phyloP scores from a whole-genome alignment of 2,113 vertebrate species.

The Myotis lucifugus region DNA sequence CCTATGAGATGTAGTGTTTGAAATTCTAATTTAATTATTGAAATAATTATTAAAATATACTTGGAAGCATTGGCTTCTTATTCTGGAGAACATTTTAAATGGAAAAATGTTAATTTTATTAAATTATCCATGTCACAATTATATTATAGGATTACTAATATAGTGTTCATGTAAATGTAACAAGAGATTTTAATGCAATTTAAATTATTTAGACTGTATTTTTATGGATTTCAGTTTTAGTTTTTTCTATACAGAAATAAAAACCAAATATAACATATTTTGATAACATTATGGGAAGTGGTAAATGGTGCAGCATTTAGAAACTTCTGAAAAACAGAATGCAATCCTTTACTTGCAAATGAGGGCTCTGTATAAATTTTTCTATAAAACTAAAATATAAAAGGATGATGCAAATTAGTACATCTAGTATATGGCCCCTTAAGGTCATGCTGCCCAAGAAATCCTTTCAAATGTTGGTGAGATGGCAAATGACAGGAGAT shows the following conservation, averaged over 20 bases:
- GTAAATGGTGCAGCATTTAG: background rate
- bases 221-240: constrained; percentile 40
- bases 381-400: constrained; percentile 25
- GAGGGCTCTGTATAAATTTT: background rate
- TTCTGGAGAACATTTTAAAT: constrained; percentile 38
- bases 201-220: constrained; percentile 12
- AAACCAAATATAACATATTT: background rate
- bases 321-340: constrained; percentile 14
- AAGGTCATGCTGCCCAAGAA: background rate
- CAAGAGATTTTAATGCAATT: constrained; percentile 55
- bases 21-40: constrained; percentile 55
- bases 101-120: constrained; percentile 60
- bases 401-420: background rate
- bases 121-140: background rate
- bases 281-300: background rate
- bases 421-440: background rate
- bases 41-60: constrained; percentile 56
- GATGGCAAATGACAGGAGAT: background rate
- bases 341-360: background rate
- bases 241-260: constrained; percentile 40
- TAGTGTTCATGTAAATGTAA: constrained; percentile 26
- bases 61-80: constrained; percentile 27
- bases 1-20: constrained; percentile 1
- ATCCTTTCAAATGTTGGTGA: background rate
- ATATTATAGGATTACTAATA: constrained; percentile 33